Base-by-base conservation (phyloP, 1,140 invertebrate species). In the Manduca sexta region DNA sequence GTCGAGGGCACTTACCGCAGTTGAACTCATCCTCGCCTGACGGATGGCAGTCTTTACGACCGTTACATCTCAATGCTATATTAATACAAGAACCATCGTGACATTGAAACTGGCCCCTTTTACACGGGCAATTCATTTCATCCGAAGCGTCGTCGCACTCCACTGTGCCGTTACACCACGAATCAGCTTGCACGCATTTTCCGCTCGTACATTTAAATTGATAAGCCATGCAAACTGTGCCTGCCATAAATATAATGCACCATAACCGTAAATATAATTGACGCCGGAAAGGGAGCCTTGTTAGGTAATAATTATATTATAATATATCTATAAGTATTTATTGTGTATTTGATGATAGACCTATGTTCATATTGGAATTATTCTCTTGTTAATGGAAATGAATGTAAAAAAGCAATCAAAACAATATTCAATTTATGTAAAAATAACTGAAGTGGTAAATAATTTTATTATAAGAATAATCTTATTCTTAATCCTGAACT, bases 91-190 rank as follows among this genome's bases (percentile, higher is more conserved):
- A 65, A 26, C 89, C 89, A 66, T 88, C 88, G 12, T 69, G 58
- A 77, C 91, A 93, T 45, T 74, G 72, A 72, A 89, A 90, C 58
- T 90, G 78, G 34, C 58, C 72, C 45, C 80, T 68, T 69, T 76
- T 83, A 64, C 83, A 86, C 33, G 86, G 87, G 69, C 91, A 92
- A 68, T 88, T 73, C 50, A 69, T 69, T 86, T 96, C 94, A 69
- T 96, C 94, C 52, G 92, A 91, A 69, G 88, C 86, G 77, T 93
- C 92, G 26, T 90, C 85, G 86, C 93, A 95, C 64, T 95, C 90
- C 70, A 87, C 86, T 63, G 90, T 89, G 53, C 91, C 91, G 74
- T 96, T 93, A 87, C 94, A 96, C 39, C 89, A 84, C 70, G 90
- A 89, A 2, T 88, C 83, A 33, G 87, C 73, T 17, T 89, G 86